Percentiles rank a stretch among this genome's conserved stretches.
These are phyloP conservation scores for Drosophila nasuta DNA, from an alignment of 1,140 invertebrate species.

Conservation along the genomic window DNA sequence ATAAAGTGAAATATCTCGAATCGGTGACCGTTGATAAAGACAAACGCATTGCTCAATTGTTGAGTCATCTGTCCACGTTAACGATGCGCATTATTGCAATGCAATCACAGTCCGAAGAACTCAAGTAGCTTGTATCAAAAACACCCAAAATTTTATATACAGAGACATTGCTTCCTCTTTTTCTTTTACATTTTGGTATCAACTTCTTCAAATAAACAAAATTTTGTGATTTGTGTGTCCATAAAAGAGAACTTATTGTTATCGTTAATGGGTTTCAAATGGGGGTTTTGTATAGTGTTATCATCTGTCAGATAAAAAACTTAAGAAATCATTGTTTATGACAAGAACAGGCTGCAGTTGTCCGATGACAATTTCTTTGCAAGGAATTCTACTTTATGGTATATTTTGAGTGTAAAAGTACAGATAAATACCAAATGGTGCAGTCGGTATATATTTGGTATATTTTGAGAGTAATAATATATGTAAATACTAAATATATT, in stretches of 20 bases:
- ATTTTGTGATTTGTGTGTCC: slow-evolving; percentile 28
- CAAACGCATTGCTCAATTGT: slow-evolving; percentile 86
- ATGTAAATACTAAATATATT: too few species aligned
- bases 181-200: neutral
- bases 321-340: too few species aligned
- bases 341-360: too few species aligned
- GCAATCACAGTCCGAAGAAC: slow-evolving; percentile 1
- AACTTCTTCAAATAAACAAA: slow-evolving; percentile 33
- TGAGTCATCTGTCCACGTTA: slow-evolving; percentile 55
- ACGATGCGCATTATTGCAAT: slow-evolving; percentile 58
- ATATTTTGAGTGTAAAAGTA: too few species aligned
- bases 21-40: slow-evolving; percentile 86
- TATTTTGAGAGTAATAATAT: too few species aligned
- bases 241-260: slow-evolving; percentile 5
- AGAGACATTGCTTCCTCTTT: neutral
- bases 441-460: too few species aligned
- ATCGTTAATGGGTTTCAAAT: slow-evolving; percentile 35
- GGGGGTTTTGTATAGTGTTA: too few species aligned
- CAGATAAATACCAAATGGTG: too few species aligned
- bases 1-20: slow-evolving; percentile 85
- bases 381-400: too few species aligned
- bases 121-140: neutral
- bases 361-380: too few species aligned
- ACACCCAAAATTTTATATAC: too few species aligned
- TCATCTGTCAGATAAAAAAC: too few species aligned